Evolutionary conservation across 2,888 invertebrate genomes (phyloP).

Genomic region (Calameuta filiformis): DNA sequence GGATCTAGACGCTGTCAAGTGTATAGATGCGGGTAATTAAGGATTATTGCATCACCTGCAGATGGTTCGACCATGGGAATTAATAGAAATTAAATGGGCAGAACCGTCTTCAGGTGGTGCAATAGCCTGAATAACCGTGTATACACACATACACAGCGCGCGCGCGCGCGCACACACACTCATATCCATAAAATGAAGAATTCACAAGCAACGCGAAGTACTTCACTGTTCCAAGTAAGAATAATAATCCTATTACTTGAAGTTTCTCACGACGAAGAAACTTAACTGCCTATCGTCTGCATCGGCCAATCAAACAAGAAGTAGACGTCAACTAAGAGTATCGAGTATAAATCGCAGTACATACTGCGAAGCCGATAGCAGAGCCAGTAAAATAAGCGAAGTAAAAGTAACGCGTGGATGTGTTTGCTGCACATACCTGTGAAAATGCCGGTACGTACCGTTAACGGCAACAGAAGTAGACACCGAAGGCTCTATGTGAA

Average conservation of each 20-base stretch:
- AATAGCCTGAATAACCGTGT: too few relatives aligned
- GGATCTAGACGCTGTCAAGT: too few relatives aligned
- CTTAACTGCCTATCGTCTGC: neutral
- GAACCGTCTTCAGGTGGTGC: too few relatives aligned
- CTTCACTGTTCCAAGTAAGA: neutral
- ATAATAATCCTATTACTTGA: neutral
- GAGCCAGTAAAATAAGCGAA: neutral
- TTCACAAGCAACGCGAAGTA: neutral
- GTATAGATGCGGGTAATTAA: too few relatives aligned
- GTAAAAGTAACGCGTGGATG: constrained; percentile 28
- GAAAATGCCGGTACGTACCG: constrained; percentile 36
- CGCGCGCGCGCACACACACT: too few relatives aligned
- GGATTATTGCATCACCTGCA: too few relatives aligned
- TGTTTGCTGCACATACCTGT: constrained; percentile 22
- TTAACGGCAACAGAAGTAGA: neutral
- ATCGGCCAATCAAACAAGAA: neutral
- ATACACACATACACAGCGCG: too few relatives aligned
- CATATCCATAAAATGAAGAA: neutral
- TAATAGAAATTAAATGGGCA: too few relatives aligned
- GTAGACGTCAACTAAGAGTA: neutral
- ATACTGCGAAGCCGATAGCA: neutral
- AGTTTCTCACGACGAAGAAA: neutral
- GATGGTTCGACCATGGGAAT: too few relatives aligned
- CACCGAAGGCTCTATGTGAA: neutral
- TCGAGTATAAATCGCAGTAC: neutral